These are phyloP conservation scores for Brevimyrus niger DNA, from an alignment of 2,113 vertebrate species.

Conservation along the genomic window DNA sequence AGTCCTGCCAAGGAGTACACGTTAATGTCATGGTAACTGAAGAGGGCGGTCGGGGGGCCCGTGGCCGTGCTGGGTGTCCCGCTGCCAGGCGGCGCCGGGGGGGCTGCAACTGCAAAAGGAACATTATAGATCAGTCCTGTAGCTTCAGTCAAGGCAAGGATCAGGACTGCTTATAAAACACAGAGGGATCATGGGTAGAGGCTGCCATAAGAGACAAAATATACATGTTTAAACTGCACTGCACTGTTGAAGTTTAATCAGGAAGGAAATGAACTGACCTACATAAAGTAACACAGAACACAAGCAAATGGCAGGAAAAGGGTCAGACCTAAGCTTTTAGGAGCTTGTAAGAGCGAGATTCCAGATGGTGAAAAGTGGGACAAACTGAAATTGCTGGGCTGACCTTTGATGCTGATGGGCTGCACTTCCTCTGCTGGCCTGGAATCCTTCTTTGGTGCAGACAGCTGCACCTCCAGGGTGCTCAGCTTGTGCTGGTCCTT, in stretches of 20 bases:
- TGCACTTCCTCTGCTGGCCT: constrained; percentile 87
- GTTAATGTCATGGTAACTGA: constrained; percentile 97
- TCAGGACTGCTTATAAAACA: neutral
- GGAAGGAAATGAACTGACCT: neutral
- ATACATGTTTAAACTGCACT: neutral
- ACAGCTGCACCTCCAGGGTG: constrained; percentile 89
- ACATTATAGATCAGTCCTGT: too few relatives aligned
- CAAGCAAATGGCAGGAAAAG: neutral
- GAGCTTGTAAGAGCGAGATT: neutral
- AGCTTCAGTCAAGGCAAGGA: neutral
- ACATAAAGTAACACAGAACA: neutral
- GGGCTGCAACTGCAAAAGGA: constrained; percentile 74
- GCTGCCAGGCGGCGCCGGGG: constrained; percentile 63
- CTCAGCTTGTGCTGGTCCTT: constrained; percentile 96
- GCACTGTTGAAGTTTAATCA: neutral
- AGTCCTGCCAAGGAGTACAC: constrained; percentile 89
- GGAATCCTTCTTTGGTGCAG: constrained; percentile 94
- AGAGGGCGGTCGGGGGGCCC: constrained; percentile 90
- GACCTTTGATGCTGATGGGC: constrained; percentile 81
- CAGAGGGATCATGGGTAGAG: neutral
- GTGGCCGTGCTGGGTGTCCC: constrained; percentile 58
- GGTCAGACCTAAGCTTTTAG: neutral
- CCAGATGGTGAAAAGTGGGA: neutral
- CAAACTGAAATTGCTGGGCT: neutral
- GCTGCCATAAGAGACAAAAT: neutral